Conservation (phyloP, 2,113 vertebrate genomes). For the Herpetotheres cachinnans region DNA sequence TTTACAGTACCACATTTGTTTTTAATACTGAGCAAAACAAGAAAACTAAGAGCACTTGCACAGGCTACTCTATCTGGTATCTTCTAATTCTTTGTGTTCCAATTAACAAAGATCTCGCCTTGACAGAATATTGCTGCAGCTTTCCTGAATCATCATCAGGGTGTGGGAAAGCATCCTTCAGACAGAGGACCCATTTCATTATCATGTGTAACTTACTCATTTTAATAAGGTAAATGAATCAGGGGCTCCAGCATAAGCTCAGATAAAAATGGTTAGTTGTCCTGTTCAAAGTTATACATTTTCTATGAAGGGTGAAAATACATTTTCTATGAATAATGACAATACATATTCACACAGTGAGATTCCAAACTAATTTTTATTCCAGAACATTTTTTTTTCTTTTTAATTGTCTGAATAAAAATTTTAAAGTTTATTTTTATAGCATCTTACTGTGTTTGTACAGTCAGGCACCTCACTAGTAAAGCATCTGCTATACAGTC, state of each 20-base stretch:
- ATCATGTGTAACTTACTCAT: not conserved
- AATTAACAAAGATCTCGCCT: not conserved
- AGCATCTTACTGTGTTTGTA: not conserved
- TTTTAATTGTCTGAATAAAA: not conserved
- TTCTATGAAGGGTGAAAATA: not conserved
- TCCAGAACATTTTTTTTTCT: not conserved
- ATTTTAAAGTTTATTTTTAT: not conserved
- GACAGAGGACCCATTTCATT: not conserved
- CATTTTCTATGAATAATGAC: too few species aligned
- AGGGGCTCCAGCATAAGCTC: not conserved
- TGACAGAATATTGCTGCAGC: not conserved
- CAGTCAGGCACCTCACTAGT: not conserved
- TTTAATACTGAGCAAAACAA: not conserved
- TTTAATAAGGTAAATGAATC: not conserved
- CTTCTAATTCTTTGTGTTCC: not conserved
- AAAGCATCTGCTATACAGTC: not conserved
- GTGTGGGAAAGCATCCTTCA: not conserved
- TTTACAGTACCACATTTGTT: not conserved
- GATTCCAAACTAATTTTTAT: not conserved
- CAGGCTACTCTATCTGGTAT: not conserved
- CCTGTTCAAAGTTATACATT: not conserved
- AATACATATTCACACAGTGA: not conserved
- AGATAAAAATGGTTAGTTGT: not conserved
- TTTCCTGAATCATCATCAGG: not conserved
- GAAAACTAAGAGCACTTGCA: not conserved